These are phyloP conservation scores for Xiphorhynchus elegans DNA, from an alignment of 2,113 vertebrate genomes.

Conservation along the genomic window DNA sequence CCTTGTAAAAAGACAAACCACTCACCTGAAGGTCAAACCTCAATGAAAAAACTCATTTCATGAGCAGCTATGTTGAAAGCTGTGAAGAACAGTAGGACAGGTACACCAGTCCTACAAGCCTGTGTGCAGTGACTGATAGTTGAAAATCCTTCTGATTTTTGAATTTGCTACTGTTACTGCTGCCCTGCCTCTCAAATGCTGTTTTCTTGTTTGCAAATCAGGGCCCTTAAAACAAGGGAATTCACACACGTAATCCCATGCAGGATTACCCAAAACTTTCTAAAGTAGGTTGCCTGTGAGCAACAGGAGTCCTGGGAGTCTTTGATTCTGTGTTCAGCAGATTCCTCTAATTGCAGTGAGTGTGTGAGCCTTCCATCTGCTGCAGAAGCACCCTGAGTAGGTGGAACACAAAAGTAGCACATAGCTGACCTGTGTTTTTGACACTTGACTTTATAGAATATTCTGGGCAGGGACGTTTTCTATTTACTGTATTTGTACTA, in stretches of 20 bases:
- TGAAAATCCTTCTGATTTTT: background rate
- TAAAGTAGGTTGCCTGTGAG: background rate
- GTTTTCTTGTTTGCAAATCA: background rate
- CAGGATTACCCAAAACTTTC: background rate
- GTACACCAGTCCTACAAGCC: background rate
- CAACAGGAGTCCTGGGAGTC: background rate
- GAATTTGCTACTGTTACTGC: background rate
- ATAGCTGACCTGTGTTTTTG: background rate
- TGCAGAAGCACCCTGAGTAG: background rate
- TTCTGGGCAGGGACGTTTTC: background rate
- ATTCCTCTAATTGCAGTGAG: background rate
- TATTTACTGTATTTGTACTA: background rate
- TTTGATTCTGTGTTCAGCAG: background rate
- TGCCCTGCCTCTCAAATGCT: background rate
- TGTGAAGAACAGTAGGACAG: background rate
- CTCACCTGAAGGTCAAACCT: background rate
- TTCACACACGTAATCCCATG: fast-evolving
- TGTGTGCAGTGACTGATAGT: background rate
- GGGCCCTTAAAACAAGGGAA: background rate
- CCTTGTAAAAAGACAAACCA: background rate
- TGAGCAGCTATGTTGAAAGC: background rate
- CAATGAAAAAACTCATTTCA: background rate
- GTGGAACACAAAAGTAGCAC: background rate
- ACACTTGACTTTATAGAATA: background rate
- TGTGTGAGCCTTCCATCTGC: background rate